A percentile compares a stretch with the other conserved stretches of the same genome.
These are phyloP conservation scores for Callaeas wilsoni DNA, from an alignment of 2,113 vertebrate genomes.

Conservation along the genomic window DNA sequence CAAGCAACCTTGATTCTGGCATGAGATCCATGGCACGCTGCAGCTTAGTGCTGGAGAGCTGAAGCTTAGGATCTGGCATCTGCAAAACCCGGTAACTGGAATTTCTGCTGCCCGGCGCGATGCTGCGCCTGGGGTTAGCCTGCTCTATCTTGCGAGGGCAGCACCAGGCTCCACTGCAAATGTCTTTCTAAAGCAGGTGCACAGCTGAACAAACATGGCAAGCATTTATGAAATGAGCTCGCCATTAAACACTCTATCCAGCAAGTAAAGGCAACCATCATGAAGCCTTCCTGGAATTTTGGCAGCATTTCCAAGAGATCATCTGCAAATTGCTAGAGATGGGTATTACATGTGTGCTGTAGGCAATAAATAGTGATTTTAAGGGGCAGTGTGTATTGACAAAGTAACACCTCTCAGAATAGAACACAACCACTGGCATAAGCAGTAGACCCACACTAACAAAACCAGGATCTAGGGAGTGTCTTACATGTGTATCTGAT, in stretches of 20 bases:
- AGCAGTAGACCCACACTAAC: not conserved
- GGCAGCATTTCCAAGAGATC: not conserved
- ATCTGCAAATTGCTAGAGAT: not conserved
- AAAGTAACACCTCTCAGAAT: slow-evolving; percentile 5
- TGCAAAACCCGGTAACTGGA: slow-evolving; percentile 32
- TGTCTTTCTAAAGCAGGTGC: slow-evolving; percentile 58
- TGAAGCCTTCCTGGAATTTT: slow-evolving; percentile 56
- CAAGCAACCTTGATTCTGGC: slow-evolving; percentile 41
- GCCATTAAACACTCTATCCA: not conserved
- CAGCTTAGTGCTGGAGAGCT: not conserved
- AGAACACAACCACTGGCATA: not conserved
- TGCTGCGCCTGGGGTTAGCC: not conserved
- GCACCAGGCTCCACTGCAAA: slow-evolving; percentile 11
- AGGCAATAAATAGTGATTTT: slow-evolving; percentile 28
- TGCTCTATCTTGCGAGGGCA: slow-evolving; percentile 22
- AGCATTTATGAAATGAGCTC: not conserved
- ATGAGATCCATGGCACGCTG: not conserved
- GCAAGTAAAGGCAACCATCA: not conserved
- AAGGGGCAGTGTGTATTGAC: not conserved
- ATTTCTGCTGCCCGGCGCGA: slow-evolving; percentile 34
- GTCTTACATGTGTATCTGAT: not conserved
- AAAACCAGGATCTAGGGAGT: not conserved
- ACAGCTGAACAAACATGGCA: slow-evolving; percentile 52
- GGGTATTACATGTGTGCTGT: not conserved
- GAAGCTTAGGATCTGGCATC: not conserved